These are phyloP conservation scores for rat (Rattus norvegicus) DNA, from an alignment of 2,113 vertebrate genomes.

Conservation along the genomic window DNA sequence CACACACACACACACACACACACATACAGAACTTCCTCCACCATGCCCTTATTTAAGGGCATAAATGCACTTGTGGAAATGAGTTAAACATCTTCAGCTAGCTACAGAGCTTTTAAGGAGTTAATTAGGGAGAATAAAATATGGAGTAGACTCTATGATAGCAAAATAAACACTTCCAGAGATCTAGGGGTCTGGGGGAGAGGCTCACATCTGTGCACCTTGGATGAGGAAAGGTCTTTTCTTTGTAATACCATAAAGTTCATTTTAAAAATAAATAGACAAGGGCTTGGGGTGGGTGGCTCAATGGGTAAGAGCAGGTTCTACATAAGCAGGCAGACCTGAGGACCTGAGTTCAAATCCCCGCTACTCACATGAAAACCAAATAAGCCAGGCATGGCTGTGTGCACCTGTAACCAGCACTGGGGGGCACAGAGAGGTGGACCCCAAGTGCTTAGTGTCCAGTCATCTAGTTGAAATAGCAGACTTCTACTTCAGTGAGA, in stretches of 20 bases:
- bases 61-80: neutral
- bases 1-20: no score
- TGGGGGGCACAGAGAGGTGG: neutral
- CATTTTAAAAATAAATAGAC: neutral
- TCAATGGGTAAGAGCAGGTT: neutral
- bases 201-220: neutral
- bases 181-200: neutral
- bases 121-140: neutral
- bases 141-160: neutral
- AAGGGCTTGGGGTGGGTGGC: neutral
- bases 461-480: neutral
- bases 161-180: conserved; percentile 36
- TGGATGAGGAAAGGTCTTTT: neutral
- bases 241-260: neutral
- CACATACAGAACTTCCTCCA: neutral
- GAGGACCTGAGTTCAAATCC: neutral
- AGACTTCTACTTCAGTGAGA: neutral
- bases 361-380: neutral
- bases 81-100: neutral
- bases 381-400: neutral
- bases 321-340: neutral
- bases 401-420: neutral
- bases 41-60: neutral
- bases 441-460: neutral
- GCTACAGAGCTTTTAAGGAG: neutral